phyloP scores from a whole-genome alignment of 2,113 vertebrate genomes.

The Pseudolaguvia tuberculata region DNA sequence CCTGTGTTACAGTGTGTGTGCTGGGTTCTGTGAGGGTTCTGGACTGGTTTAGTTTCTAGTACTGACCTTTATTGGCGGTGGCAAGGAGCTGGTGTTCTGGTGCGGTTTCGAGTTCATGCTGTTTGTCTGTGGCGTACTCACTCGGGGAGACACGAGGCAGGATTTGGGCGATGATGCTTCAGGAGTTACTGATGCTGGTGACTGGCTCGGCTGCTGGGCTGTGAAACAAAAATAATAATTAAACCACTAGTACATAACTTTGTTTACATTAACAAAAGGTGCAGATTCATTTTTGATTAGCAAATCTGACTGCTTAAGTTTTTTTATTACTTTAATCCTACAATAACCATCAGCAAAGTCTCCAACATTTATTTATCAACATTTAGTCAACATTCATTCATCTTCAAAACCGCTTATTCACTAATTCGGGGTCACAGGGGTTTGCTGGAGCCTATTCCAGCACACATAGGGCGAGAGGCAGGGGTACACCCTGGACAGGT shows the following conservation, averaged over 20 bases:
- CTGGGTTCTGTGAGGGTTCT: not conserved
- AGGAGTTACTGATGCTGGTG: conserved; percentile 91
- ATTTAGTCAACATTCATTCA: too few species aligned
- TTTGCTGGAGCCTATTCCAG: too few species aligned
- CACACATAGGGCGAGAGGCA: too few species aligned
- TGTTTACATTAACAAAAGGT: too few species aligned
- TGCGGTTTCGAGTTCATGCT: conserved; percentile 79
- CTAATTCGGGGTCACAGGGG: too few species aligned
- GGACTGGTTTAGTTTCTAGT: not conserved
- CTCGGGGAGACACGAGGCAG: conserved; percentile 85
- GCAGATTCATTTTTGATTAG: not conserved
- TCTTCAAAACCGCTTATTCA: too few species aligned
- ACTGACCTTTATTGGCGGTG: conserved; percentile 86
- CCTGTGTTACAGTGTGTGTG: not conserved
- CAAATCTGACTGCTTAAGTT: too few species aligned
- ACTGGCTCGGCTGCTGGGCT: conserved; percentile 94
- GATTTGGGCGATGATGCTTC: conserved; percentile 94
- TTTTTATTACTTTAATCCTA: too few species aligned
- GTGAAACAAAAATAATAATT: conserved; percentile 22
- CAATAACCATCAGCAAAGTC: not conserved
- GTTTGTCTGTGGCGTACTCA: conserved; percentile 92
- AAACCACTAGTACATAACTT: not conserved
- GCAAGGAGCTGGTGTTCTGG: conserved; percentile 73
- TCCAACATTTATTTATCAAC: too few species aligned
- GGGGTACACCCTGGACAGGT: too few species aligned